phyloP scores from a whole-genome alignment of 1,140 invertebrate species.

The Bursaphelenchus mucronatus region DNA sequence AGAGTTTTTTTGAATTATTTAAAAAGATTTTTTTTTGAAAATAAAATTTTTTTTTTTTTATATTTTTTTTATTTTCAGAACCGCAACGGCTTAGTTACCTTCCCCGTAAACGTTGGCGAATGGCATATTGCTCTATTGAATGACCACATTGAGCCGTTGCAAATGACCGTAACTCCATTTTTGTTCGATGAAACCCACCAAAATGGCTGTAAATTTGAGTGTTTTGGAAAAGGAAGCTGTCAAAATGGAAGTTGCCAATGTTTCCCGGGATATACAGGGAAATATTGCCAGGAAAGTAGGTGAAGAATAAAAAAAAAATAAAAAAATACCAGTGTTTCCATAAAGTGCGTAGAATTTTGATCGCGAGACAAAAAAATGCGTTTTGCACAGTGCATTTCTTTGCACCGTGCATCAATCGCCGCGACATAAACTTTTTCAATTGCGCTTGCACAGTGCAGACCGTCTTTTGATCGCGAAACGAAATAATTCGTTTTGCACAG shows the following conservation, averaged over 20 bases:
- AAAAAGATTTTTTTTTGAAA: conserved; percentile 6
- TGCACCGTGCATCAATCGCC: too few species aligned
- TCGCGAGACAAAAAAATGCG: too few species aligned
- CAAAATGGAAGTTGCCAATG: conserved; percentile 88
- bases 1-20: too few species aligned
- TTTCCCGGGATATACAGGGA: conserved; percentile 91
- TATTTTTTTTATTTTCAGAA: conserved; percentile 12
- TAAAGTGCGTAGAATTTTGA: too few species aligned
- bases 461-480: too few species aligned
- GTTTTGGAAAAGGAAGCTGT: conserved; percentile 91
- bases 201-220: conserved; percentile 68
- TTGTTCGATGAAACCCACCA: background rate
- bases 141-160: conserved; percentile 24
- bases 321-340: too few species aligned
- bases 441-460: too few species aligned
- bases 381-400: too few species aligned
- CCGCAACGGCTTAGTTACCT: conserved; percentile 16
- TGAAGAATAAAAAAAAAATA: conserved; percentile 38
- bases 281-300: conserved; percentile 91
- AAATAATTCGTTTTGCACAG: too few species aligned
- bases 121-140: conserved; percentile 47
- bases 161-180: background rate
- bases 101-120: conserved; percentile 28
- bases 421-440: too few species aligned
- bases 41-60: too few species aligned